Evolutionary conservation across 2,888 invertebrate genomes (phyloP), one percentile per base, ranked within the genome.

Genomic region (Apamea epomidion): DNA sequence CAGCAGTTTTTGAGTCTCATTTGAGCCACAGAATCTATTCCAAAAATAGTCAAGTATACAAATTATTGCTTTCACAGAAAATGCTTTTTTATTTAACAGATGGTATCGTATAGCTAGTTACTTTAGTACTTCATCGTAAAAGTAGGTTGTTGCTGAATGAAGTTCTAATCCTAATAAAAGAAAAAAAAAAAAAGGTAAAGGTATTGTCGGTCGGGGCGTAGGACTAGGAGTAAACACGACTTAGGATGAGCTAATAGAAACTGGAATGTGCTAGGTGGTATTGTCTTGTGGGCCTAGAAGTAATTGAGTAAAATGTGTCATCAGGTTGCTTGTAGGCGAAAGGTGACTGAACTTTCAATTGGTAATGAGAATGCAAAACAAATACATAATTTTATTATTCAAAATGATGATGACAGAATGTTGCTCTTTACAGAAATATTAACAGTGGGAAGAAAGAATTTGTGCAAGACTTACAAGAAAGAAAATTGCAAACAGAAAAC

Each of bases 191-290:
- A n/a, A n/a, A n/a, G n/a, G n/a, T n/a, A n/a, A 42, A 42, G 42
- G 42, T 42, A 42, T 42, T 42, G 7, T 42, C 42, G 42, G 42
- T 42, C 0, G 6, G 7, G 42, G 42, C 42, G 42, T 4, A 42
- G 42, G n/a, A 18, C 48, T 81, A 64, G 62, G 58, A 67, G n/a
- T 62, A 68, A 1, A 45, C 25, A 25, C 67, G 71, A 54, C 21
- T 54, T 37, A 45, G 29, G 16, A 60, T 48, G 76, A 70, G 42
- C 25, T 37, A 86, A 78, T 78, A 64, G 32, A 16, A 37, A 32
- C 70, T 74, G 25, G 84, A 74, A 76, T 80, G 64, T 62, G n/a
- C 51, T 87, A 81, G 80, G 87, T 85, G 85, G 76, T 62, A 65
- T 65, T 75, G 70, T 72, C 10, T 25, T 51, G 21, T 25, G n/a